Evolutionary conservation across 2,113 vertebrate genomes (phyloP).

Genomic region (Corydoras sp.): DNA sequence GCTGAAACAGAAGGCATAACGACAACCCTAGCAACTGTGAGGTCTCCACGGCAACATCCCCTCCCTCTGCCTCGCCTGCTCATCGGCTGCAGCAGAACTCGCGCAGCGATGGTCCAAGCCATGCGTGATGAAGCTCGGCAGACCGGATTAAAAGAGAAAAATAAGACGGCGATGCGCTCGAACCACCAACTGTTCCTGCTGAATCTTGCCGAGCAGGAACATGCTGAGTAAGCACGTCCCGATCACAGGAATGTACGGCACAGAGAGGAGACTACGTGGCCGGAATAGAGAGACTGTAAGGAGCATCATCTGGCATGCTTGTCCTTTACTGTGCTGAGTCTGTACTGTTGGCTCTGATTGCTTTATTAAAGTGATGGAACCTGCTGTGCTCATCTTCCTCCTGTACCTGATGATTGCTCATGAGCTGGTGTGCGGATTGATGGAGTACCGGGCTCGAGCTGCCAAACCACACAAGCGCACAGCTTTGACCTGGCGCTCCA

Average conservation of each 20-base stretch:
- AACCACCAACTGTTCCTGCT: too few species aligned
- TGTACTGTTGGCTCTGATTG: background rate
- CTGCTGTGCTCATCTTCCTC: constrained; percentile 80
- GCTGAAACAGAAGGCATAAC: constrained; percentile 6
- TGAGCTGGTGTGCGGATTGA: constrained; percentile 81
- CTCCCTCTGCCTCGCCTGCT: constrained; percentile 34
- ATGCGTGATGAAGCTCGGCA: background rate
- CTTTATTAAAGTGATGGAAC: constrained; percentile 67
- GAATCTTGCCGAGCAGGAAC: background rate
- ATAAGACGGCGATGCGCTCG: background rate
- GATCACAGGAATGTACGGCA: background rate
- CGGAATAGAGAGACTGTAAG: constrained; percentile 3
- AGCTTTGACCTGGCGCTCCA: constrained; percentile 64
- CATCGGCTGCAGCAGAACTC: constrained; percentile 9
- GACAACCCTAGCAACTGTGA: constrained; percentile 58
- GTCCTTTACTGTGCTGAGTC: background rate
- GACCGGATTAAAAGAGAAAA: background rate
- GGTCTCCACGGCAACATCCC: constrained; percentile 68
- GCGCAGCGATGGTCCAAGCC: background rate
- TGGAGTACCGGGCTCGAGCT: constrained; percentile 76
- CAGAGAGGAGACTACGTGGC: background rate
- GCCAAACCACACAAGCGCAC: constrained; percentile 67
- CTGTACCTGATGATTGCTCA: constrained; percentile 83
- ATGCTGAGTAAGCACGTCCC: background rate
- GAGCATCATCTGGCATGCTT: background rate